These are phyloP conservation scores for Agapornis roseicollis DNA, from an alignment of 2,113 vertebrate genomes.

Conservation along the genomic window DNA sequence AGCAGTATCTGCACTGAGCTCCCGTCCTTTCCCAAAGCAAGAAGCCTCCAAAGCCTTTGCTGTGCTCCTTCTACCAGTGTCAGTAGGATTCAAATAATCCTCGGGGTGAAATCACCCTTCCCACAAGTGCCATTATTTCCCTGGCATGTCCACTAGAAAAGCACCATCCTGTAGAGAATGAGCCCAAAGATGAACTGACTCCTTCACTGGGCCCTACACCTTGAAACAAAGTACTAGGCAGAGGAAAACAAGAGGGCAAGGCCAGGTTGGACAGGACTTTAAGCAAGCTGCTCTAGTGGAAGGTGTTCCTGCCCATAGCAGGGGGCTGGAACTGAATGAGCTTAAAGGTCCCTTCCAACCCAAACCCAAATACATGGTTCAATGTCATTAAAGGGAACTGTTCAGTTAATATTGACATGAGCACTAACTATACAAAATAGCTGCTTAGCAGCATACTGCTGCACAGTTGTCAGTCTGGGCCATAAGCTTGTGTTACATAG, in stretches of 20 bases:
- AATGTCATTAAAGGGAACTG: neutral
- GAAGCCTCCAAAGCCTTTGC: neutral
- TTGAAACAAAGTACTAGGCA: neutral
- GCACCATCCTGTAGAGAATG: neutral
- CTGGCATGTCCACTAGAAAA: neutral
- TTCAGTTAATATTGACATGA: neutral
- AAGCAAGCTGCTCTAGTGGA: neutral
- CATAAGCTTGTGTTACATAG: neutral
- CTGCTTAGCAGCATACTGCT: neutral
- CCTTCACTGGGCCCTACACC: neutral
- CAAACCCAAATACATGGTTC: neutral
- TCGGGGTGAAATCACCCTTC: neutral
- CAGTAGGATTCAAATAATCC: neutral
- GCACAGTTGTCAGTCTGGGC: neutral
- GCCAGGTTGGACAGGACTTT: neutral
- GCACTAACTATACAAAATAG: neutral
- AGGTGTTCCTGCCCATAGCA: neutral
- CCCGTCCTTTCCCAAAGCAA: neutral
- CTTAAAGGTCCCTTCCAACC: neutral
- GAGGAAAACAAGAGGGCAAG: neutral
- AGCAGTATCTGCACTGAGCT: neutral
- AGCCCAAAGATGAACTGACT: neutral
- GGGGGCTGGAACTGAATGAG: neutral
- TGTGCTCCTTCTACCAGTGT: neutral
- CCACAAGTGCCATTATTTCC: neutral